Evolutionary conservation across 2,888 invertebrate genomes (phyloP).

Genomic region (Lacanobia wlatinum): DNA sequence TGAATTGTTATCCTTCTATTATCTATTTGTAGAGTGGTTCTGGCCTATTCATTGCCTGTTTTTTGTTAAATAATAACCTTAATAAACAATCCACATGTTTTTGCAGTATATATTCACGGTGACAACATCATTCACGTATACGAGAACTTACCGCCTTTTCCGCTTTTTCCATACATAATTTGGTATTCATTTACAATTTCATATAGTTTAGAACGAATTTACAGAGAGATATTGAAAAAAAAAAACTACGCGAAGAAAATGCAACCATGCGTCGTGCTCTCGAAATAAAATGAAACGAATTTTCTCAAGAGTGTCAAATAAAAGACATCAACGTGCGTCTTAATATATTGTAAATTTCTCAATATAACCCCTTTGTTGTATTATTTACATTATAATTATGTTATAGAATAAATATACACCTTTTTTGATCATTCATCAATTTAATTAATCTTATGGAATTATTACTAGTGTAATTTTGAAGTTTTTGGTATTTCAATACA

Average conservation of each 20-base stretch:
- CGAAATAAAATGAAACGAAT: constrained; percentile 17
- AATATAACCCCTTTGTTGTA: not conserved
- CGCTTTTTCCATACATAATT: not conserved
- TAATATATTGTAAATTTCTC: constrained; percentile 4
- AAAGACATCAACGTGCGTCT: constrained; percentile 68
- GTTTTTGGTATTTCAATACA: not conserved
- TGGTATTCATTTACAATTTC: too few species aligned
- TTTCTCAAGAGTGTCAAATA: constrained; percentile 58
- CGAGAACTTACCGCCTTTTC: not conserved
- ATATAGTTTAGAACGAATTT: too few species aligned
- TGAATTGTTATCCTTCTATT: constrained; percentile 16
- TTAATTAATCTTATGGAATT: too few species aligned
- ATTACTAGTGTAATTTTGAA: not conserved
- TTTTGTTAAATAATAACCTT: not conserved
- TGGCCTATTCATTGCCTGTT: not conserved
- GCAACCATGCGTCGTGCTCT: not conserved
- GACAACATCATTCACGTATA: not conserved
- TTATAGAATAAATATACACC: too few species aligned
- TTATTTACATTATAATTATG: not conserved
- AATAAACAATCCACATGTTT: not conserved
- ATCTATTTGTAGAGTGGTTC: constrained; percentile 9
- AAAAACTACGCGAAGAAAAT: not conserved
- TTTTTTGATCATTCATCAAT: too few species aligned
- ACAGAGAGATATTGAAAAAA: too few species aligned
- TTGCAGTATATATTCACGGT: not conserved